These are phyloP conservation scores for Hycleus cichorii DNA, from an alignment of 1,140 invertebrate genomes.

Conservation along the genomic window DNA sequence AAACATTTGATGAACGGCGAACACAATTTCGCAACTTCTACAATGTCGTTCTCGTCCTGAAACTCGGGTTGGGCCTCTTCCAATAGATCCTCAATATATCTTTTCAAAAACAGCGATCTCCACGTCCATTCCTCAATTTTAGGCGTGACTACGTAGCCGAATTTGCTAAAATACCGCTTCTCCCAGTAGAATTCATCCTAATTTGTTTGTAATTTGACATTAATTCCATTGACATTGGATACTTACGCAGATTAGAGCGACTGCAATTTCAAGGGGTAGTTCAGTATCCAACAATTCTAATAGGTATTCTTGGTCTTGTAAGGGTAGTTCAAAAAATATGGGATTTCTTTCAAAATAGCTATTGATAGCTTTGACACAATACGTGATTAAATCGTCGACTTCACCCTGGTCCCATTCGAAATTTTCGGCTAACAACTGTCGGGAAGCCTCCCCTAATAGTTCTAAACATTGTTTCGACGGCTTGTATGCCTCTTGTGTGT, in stretches of 20 bases:
- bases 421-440: constrained; percentile 29
- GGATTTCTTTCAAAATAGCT: constrained; percentile 28
- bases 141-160: constrained; percentile 15
- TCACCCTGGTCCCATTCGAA: constrained; percentile 28
- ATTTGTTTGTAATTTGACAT: background rate
- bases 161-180: constrained; percentile 28
- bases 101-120: constrained; percentile 37
- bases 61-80: constrained; percentile 38
- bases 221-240: background rate
- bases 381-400: constrained; percentile 23
- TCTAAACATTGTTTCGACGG: constrained; percentile 21
- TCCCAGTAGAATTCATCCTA: constrained; percentile 39
- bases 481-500: constrained; percentile 18
- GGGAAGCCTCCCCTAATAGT: constrained; percentile 22
- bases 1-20: constrained; percentile 32
- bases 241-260: constrained; percentile 32
- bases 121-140: constrained; percentile 31
- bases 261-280: constrained; percentile 25
- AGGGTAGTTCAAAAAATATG: constrained; percentile 30
- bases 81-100: constrained; percentile 33
- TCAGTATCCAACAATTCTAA: constrained; percentile 28
- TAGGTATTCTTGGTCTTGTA: constrained; percentile 29
- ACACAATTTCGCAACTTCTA: constrained; percentile 30
- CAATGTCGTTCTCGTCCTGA: constrained; percentile 36
- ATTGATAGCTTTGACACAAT: constrained; percentile 26